These are phyloP conservation scores for Meloidogyne floridensis DNA, from an alignment of 1,140 invertebrate genomes.

Conservation along the genomic window DNA sequence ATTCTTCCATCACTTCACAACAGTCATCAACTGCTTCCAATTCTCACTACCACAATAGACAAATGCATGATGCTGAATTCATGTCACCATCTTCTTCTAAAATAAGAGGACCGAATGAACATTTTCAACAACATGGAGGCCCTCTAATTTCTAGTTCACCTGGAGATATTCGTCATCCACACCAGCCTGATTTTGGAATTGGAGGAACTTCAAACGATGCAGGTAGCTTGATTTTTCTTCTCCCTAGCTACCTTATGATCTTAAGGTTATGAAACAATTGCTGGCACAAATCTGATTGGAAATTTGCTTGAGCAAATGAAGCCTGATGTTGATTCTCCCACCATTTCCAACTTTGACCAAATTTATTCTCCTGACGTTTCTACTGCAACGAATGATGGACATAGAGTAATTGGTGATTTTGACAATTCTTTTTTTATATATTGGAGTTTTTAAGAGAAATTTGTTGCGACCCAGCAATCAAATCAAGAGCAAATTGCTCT, in stretches of 20 bases:
- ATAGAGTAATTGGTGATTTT: background rate
- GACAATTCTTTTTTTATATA: background rate
- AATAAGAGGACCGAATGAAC: background rate
- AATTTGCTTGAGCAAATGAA: constrained; percentile 20
- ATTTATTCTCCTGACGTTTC: constrained; percentile 20
- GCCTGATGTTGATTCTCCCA: constrained; percentile 10
- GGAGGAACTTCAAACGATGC: constrained; percentile 7
- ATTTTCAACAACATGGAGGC: background rate
- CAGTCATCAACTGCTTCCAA: constrained; percentile 1
- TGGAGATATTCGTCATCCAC: background rate
- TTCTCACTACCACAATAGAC: constrained; percentile 12
- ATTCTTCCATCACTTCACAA: background rate
- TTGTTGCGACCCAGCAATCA: constrained; percentile 1
- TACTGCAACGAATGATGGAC: background rate
- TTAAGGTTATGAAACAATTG: constrained; percentile 22
- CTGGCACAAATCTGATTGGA: constrained; percentile 13
- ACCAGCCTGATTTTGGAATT: constrained; percentile 28
- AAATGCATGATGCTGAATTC: constrained; percentile 21
- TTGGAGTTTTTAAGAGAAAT: background rate
- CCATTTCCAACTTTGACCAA: constrained; percentile 12
- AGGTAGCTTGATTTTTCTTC: background rate
- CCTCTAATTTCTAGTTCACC: background rate
- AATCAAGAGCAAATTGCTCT: background rate
- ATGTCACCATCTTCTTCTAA: constrained; percentile 14
- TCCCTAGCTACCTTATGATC: background rate